Evolutionary conservation across 2,888 invertebrate species (phyloP).

Genomic region (Gnatocerus cornutus): DNA sequence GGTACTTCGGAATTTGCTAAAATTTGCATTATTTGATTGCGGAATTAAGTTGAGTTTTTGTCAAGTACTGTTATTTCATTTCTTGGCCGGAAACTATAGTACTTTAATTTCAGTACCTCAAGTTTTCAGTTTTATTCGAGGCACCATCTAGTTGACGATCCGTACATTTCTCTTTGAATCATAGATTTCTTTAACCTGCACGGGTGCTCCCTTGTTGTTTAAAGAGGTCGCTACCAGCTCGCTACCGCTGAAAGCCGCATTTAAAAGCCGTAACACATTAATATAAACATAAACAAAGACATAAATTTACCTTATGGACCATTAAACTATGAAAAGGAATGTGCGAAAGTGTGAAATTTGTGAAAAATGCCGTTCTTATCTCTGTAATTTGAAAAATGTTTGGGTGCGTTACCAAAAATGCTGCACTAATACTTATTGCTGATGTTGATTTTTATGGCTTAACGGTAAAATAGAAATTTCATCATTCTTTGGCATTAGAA

Average conservation of each 20-base stretch:
- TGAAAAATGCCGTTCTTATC: background rate
- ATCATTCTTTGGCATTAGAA: slow-evolving; percentile 3
- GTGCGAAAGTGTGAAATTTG: slow-evolving; percentile 6
- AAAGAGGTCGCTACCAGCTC: background rate
- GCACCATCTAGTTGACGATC: no score
- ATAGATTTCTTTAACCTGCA: no score
- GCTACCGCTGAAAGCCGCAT: no score
- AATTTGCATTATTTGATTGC: no score
- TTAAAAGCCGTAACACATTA: background rate
- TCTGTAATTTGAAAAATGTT: background rate
- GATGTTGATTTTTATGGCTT: slow-evolving; percentile 8
- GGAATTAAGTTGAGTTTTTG: no score
- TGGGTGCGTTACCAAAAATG: background rate
- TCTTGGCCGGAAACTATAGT: no score
- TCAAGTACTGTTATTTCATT: no score
- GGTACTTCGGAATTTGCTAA: no score
- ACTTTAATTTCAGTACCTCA: no score
- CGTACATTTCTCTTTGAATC: no score
- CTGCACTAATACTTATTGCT: slow-evolving; percentile 1
- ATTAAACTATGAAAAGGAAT: slow-evolving; percentile 1
- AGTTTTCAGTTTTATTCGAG: no score
- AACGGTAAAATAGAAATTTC: slow-evolving; percentile 44
- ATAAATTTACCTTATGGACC: background rate
- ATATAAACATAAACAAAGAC: background rate
- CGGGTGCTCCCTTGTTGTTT: background rate